Base-by-base conservation (phyloP, 2,888 invertebrate genomes). In the Caenorhabditis sulstoni region DNA sequence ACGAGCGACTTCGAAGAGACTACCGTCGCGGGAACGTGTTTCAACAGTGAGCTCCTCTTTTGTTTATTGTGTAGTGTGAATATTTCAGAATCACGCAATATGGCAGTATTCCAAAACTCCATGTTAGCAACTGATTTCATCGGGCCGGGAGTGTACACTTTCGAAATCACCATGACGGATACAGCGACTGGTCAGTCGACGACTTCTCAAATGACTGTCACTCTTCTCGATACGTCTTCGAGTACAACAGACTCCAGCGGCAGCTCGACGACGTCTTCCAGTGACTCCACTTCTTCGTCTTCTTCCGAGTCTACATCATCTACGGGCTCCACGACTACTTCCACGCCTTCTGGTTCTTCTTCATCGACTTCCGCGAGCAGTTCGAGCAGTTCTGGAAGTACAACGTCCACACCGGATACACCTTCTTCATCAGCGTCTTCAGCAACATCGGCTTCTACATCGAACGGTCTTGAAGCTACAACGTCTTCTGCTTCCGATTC, bases 71-170 rank as follows among this genome's bases (percentile, higher is more conserved):
- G 11, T 39, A 37, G 18, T 14, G 16, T 8, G 11, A 20, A 14
- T 20, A 2, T 52, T 62, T 23, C 23, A 53, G 64, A 22, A 2
- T 11, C 23, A 9, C 1, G n/a, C 11, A 11, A 1, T 5, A 8
- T 52, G 9, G 23, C 44, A 9, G 2, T 12, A 0, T 20, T 22
- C 1, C 29, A 23, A 12, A 12, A 8, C 11, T 11, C 9, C 14
- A 18, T 14, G 12, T 14, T 23, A 4, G 39, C 39, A 1, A 50
- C 11, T 35, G 14, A 7, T 0, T 70, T 70, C n/a, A 22, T 47
- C 23, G 22, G 39, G 2, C 35, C 62, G 1, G 70, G 70, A 37
- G 39, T 29, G 1, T 70, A 70, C 39, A 61, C 53, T 7, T 55
- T 70, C n/a, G 5, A 47, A 20, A 47, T 20, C 0, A 62, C 49